Evolutionary conservation across 2,888 invertebrate genomes (phyloP).

Genomic region (Dryococelus australis): DNA sequence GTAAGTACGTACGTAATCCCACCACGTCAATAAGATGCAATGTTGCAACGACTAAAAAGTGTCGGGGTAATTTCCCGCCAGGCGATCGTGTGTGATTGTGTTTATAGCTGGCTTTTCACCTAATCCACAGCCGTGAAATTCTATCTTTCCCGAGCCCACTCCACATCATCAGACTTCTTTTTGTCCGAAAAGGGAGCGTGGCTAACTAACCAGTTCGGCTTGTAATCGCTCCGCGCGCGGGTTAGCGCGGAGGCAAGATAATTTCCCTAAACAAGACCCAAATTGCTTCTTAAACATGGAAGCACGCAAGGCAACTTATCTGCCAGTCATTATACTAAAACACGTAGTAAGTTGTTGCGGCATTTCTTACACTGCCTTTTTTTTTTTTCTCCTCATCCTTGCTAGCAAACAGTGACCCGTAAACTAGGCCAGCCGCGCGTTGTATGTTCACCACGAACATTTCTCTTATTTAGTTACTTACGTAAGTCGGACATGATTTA

Average conservation of each 20-base stretch:
- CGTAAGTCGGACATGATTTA: no score
- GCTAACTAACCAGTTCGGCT: neutral
- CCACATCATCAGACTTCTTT: neutral
- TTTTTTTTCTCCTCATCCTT: neutral
- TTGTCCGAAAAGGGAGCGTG: neutral
- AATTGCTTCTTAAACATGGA: conserved; percentile 16
- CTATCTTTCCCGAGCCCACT: no score
- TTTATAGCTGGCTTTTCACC: neutral
- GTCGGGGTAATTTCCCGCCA: no score
- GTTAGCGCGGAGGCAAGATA: neutral
- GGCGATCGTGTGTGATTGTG: neutral
- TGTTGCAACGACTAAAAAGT: no score
- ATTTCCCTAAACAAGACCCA: conserved; percentile 16
- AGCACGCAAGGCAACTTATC: neutral
- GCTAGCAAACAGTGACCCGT: neutral
- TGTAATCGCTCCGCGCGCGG: neutral
- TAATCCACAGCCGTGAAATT: neutral
- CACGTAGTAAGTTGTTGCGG: neutral
- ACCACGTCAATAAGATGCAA: no score
- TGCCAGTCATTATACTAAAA: conserved; percentile 16
- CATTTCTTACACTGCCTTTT: neutral
- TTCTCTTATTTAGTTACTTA: neutral
- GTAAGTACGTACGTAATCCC: no score
- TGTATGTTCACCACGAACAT: neutral
- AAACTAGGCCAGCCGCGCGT: neutral